phyloP scores from a whole-genome alignment of 2,888 invertebrate genomes.

The Phalera bucephala region DNA sequence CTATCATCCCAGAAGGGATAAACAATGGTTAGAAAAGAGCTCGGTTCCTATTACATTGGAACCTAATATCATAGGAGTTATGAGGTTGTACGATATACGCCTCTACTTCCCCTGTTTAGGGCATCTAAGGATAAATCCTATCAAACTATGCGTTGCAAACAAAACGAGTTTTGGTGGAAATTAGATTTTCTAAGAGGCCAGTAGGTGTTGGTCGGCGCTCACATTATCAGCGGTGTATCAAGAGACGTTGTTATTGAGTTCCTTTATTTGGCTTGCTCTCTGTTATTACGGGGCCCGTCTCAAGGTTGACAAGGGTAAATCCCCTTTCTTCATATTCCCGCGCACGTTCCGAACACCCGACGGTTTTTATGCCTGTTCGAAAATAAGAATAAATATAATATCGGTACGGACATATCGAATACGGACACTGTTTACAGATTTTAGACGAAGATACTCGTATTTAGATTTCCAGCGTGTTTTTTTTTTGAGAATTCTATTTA shows the following conservation, averaged over 20 bases:
- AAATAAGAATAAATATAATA: conserved; percentile 34
- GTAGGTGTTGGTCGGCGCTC: conserved; percentile 4
- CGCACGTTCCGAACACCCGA: conserved; percentile 34
- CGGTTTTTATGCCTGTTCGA: conserved; percentile 36
- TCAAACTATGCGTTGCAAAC: no score
- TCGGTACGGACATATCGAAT: conserved; percentile 20
- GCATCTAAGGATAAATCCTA: no score
- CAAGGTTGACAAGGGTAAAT: conserved; percentile 75
- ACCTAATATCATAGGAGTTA: no score
- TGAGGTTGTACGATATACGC: no score
- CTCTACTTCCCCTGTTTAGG: no score
- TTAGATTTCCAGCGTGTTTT: no score
- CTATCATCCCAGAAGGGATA: no score
- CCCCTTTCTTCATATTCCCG: conserved; percentile 72
- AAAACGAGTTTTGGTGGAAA: no score
- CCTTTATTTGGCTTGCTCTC: conserved; percentile 59
- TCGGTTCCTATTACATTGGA: no score
- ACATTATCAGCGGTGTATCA: conserved; percentile 33
- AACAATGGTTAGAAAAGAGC: no score
- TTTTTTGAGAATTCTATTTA: no score
- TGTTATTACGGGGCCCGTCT: conserved; percentile 67
- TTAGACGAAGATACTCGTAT: conserved; percentile 2
- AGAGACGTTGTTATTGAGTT: conserved; percentile 45
- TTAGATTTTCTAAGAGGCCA: no score
- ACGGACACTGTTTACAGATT: conserved; percentile 20